Evolutionary conservation across 2,113 vertebrate genomes (phyloP).

Genomic region (Meleagris gallopavo): DNA sequence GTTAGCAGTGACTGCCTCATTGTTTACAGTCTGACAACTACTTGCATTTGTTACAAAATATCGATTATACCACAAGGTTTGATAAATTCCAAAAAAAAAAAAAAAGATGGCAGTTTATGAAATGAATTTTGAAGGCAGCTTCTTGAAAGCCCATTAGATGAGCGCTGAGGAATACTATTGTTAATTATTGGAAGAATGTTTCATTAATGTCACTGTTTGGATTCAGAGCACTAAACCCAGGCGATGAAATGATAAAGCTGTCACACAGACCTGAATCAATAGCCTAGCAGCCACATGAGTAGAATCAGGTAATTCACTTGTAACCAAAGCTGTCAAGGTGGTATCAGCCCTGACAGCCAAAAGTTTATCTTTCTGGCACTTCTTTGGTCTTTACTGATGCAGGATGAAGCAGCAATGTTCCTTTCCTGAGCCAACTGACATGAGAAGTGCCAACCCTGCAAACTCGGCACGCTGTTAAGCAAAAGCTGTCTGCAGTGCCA

Average conservation of each 20-base stretch:
- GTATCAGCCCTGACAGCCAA: neutral
- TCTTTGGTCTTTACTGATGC: neutral
- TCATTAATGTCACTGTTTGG: neutral
- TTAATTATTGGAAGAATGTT: neutral
- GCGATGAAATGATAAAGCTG: neutral
- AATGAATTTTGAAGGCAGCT: neutral
- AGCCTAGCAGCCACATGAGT: neutral
- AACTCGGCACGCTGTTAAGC: neutral
- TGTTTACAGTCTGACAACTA: neutral
- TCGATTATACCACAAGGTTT: neutral
- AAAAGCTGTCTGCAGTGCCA: rapidly evolving
- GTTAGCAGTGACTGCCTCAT: neutral
- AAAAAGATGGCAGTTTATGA: neutral
- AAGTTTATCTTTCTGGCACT: neutral
- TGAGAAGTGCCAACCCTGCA: rapidly evolving
- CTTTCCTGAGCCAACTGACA: neutral
- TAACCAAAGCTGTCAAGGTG: neutral
- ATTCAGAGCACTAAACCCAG: neutral
- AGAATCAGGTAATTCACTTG: neutral
- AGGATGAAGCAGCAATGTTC: neutral
- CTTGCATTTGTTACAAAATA: neutral
- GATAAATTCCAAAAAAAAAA: neutral
- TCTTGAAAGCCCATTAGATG: neutral
- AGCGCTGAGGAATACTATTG: neutral
- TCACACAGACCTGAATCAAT: neutral